Base-by-base conservation (phyloP, 2,797 vertebrate genomes). In the Vireo griseus region DNA sequence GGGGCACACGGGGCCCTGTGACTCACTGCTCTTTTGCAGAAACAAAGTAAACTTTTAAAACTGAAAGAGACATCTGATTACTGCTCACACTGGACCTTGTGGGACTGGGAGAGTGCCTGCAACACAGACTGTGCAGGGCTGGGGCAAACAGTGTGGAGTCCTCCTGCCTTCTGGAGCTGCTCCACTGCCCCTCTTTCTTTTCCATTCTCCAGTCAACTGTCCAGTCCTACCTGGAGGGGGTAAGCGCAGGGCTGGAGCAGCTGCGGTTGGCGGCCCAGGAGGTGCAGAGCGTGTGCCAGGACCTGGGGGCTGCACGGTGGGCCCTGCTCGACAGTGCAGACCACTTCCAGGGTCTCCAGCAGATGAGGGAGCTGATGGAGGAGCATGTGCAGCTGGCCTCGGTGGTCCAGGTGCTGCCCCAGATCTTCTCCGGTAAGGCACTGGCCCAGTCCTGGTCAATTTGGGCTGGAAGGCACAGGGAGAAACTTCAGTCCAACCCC, bases 221-320 rank as follows among this genome's bases (percentile, higher is more conserved):
- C 29, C 99, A 99, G 97, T 99, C 99, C 2, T 99, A 99, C 97
- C 97, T 99, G 97, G 99, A 99, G 94, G 99, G 99, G 5, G 98
- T 99, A 16, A 98, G 98, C 65, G 97, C 97, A n/a, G 99, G 99
- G 39, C 97, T 99, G 95, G 97, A 98, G 95, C 99, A 99, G 95
- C 98, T 99, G 62, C 97, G 95, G 16, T 98, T 95, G 24, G 99
- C 99, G 6, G 90, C 98, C 37, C 95, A 94, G 15, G 98, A 98
- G 17, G 95, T 99, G 59, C 97, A 90, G 78, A 98, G 97, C 3
- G 97, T 98, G 61, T 98, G 97, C 3, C 97, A 97, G 26, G 97
- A 98, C 37, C 88, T 99, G 96, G 97, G 77, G 37, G 98, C 98
- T 88, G 97, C 98, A 0, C 97, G 72, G 14, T 94, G 97, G 75